These are phyloP conservation scores for Limnephilus marmoratus DNA, from an alignment of 2,888 invertebrate genomes.

Conservation along the genomic window DNA sequence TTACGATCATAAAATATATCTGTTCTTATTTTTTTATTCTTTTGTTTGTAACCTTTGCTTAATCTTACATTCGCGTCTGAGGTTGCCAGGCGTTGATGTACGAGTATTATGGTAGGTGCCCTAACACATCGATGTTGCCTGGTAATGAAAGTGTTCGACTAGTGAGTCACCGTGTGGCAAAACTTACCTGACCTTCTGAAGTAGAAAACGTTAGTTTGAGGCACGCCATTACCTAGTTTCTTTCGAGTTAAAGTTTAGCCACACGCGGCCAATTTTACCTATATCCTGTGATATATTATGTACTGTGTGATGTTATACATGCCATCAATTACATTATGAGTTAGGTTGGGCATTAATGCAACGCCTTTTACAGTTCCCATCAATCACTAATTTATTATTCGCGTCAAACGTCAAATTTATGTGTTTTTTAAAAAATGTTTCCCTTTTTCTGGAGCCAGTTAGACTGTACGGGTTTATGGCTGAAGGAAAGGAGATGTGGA, in stretches of 20 bases:
- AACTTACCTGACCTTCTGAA: conserved; percentile 13
- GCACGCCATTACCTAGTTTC: neutral
- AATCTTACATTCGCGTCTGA: neutral
- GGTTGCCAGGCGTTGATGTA: neutral
- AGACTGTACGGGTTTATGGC: no score
- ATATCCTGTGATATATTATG: no score
- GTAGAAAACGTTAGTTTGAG: neutral
- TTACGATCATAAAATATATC: no score
- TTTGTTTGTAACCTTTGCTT: neutral
- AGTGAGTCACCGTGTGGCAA: conserved; percentile 1
- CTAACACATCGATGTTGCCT: neutral
- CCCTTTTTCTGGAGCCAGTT: no score
- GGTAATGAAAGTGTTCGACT: neutral
- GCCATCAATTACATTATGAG: no score
- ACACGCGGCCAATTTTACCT: neutral
- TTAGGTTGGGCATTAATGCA: no score
- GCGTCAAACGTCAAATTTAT: no score
- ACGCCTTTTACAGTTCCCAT: no score
- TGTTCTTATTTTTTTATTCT: neutral
- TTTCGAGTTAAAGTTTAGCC: neutral
- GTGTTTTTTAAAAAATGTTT: no score
- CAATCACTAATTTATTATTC: no score
- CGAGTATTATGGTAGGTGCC: neutral
- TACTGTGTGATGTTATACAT: no score
- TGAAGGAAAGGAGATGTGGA: no score